Conservation (phyloP, 92 coral and sea anemone species). For the Galaxea fascicularis region DNA sequence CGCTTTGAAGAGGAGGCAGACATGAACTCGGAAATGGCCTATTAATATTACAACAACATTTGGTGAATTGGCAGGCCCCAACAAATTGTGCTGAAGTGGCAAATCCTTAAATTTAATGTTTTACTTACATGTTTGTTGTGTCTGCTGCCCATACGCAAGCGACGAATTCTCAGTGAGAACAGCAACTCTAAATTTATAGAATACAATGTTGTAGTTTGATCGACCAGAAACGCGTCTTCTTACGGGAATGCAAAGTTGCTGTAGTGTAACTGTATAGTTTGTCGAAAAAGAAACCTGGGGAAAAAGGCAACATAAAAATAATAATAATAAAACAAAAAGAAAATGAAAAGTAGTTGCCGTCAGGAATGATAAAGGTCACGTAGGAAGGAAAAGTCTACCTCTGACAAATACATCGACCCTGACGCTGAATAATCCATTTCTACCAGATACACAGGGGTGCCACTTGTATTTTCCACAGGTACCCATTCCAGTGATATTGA, state of each 20-base stretch:
- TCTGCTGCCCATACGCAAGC: constrained; percentile 18
- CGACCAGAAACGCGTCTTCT: background rate
- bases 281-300: constrained; percentile 5
- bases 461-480: constrained; percentile 16
- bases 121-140: constrained; percentile 16
- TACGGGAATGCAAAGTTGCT: background rate
- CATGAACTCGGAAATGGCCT: too few relatives aligned
- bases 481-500: constrained; percentile 37
- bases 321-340: too few relatives aligned
- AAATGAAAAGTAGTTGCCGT: background rate
- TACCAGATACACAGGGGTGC: constrained; percentile 23
- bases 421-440: constrained; percentile 8
- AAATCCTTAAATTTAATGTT: too few relatives aligned
- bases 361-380: too few relatives aligned
- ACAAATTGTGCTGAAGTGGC: too few relatives aligned
- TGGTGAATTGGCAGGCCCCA: too few relatives aligned
- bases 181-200: constrained; percentile 15
- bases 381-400: constrained; percentile 9
- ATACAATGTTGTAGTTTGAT: background rate
- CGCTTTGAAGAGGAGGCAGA: too few relatives aligned
- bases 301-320: background rate
- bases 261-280: constrained; percentile 11
- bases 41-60: too few relatives aligned
- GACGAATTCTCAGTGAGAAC: constrained; percentile 32
- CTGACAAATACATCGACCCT: background rate